phyloP scores from a whole-genome alignment of 2,888 invertebrate genomes.

The Chrysina gloriosa region DNA sequence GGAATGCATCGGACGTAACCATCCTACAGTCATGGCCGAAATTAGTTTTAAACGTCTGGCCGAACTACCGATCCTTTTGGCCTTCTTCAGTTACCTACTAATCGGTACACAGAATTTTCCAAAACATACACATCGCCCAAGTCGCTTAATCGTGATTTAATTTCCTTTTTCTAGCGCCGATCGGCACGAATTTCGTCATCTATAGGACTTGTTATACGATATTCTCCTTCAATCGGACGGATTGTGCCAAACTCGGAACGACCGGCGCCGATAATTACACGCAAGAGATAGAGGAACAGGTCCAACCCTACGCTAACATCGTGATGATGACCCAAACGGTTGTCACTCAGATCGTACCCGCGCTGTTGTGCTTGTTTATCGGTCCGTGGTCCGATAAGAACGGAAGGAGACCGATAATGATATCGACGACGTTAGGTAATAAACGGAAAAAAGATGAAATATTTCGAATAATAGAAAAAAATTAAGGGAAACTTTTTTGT shows the following conservation, averaged over 20 bases:
- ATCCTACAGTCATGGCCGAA: neutral
- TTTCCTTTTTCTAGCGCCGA: conserved; percentile 67
- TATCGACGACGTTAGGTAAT: conserved; percentile 35
- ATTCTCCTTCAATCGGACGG: conserved; percentile 69
- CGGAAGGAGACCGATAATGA: conserved; percentile 44
- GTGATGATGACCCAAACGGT: conserved; percentile 67
- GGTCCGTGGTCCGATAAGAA: conserved; percentile 86
- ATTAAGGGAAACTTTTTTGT: too few relatives aligned
- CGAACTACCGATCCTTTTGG: neutral
- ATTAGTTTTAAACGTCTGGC: neutral
- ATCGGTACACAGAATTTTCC: neutral
- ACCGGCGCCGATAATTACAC: conserved; percentile 68
- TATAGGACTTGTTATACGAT: conserved; percentile 76
- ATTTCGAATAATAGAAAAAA: too few relatives aligned
- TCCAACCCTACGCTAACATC: conserved; percentile 75
- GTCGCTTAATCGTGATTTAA: neutral
- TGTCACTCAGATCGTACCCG: conserved; percentile 62
- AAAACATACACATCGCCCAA: neutral
- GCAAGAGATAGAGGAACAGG: conserved; percentile 66
- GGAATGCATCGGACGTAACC: too few relatives aligned
- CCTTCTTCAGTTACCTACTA: neutral
- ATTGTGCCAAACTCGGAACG: conserved; percentile 71
- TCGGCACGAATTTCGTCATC: conserved; percentile 76
- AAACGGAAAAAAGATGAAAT: too few relatives aligned
- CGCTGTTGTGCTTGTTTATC: conserved; percentile 75